phyloP scores from a whole-genome alignment of 2,113 vertebrate genomes.

The Lanius collurio region DNA sequence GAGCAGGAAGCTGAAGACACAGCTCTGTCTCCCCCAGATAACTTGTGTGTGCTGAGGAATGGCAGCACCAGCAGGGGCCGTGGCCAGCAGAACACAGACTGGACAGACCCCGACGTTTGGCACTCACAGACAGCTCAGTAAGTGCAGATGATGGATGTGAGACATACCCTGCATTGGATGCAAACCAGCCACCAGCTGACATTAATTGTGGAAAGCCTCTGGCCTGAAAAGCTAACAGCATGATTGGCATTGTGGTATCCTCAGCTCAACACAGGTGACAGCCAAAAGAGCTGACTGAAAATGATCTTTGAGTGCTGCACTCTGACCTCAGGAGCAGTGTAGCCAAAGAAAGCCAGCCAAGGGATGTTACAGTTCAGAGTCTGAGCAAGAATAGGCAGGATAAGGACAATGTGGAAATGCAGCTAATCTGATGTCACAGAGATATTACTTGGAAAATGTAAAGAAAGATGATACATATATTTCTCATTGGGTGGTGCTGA shows the following conservation, averaged over 20 bases:
- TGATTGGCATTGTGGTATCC: not conserved
- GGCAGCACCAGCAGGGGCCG: accelerated
- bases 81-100: not conserved
- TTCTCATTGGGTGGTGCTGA: not conserved
- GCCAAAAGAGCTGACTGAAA: not conserved
- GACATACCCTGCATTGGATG: not conserved
- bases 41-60: not conserved
- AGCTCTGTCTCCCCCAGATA: not conserved
- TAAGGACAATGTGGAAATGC: not conserved
- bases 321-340: not conserved
- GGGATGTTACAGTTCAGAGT: not conserved
- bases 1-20: not conserved
- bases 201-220: not conserved
- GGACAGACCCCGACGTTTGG: not conserved
- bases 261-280: not conserved
- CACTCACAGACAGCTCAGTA: not conserved
- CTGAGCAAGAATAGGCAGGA: not conserved
- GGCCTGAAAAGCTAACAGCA: not conserved
- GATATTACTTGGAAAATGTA: not conserved
- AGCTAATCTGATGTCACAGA: not conserved
- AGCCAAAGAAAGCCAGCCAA: not conserved
- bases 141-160: not conserved
- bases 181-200: not conserved
- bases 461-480: not conserved
- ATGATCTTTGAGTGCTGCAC: not conserved